phyloP scores from a whole-genome alignment of 2,888 invertebrate species.

The Lacanobia wlatinum region DNA sequence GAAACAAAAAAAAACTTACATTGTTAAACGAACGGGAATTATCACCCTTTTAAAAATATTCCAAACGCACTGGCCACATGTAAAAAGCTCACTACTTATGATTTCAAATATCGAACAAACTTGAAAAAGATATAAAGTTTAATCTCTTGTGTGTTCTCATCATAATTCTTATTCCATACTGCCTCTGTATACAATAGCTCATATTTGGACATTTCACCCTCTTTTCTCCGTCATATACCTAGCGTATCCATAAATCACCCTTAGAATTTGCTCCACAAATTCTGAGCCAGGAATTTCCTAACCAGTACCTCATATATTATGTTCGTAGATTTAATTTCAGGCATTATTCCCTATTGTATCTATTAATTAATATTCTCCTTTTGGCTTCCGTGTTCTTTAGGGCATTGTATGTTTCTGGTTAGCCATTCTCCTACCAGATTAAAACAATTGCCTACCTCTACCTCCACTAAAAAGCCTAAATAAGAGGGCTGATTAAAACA shows the following conservation, averaged over 20 bases:
- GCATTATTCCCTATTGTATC: constrained; percentile 3
- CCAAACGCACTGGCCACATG: too few relatives aligned
- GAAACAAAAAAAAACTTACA: too few relatives aligned
- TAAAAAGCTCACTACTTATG: too few relatives aligned
- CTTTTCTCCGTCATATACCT: constrained; percentile 14
- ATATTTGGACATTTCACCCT: background rate
- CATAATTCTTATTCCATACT: background rate
- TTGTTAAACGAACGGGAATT: background rate
- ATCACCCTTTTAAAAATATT: background rate
- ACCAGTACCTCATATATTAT: constrained; percentile 4
- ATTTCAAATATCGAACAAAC: too few relatives aligned
- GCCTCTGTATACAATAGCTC: background rate
- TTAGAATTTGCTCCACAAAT: constrained; percentile 28
- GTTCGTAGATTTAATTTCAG: constrained; percentile 31
- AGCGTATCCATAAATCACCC: constrained; percentile 35
- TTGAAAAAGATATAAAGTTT: too few relatives aligned
- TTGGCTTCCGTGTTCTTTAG: background rate
- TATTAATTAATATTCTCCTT: constrained; percentile 3
- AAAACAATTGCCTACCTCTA: too few relatives aligned
- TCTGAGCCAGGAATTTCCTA: constrained; percentile 14
- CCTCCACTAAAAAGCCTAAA: too few relatives aligned
- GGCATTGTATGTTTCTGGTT: too few relatives aligned
- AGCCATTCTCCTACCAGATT: too few relatives aligned
- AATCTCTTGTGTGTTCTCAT: background rate
- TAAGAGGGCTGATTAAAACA: too few relatives aligned